Base-by-base conservation (phyloP, 2,888 invertebrate genomes). In the Oxyteleia sp. region DNA sequence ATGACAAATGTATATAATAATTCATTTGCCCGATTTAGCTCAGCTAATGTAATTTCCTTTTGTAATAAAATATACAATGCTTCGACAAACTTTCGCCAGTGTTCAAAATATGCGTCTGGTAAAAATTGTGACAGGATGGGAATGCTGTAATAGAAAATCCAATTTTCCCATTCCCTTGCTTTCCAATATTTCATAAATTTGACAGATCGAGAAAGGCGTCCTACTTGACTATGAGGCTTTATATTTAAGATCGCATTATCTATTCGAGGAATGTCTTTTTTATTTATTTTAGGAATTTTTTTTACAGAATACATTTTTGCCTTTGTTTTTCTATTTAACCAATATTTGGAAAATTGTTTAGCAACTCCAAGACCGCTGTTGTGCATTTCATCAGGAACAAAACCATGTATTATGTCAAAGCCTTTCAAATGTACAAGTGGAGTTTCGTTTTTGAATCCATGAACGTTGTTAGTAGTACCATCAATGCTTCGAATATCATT, bases 321-420 rank as follows among this genome's bases (percentile, higher is more conserved):
- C 38, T 35, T 18, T 15, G 51, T 57, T 8, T 8, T 13, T 3
- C 43, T 20, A 26, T 68, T 8, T 16, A 84, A 64, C 84, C 84
- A 84, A 26, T 78, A 81, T n/a, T 53, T 38, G 11, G 49, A 23
- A 71, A 84, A 79, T 45, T 79, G 78, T 16, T 71, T 51, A 29
- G 63, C 72, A 4, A 78, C 69, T 4, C 84, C 83, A 18, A 78
- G 49, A 16, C 61, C 49, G 20, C 82, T 68, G 45, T 41, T 68
- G 35, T 87, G 87, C 84, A 87, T 87, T 47, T 66, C 69, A 61
- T 87, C 84, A 8, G 74, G 68, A n/a, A 59, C 59, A 7, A 87
- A 59, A 16, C 69, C 66, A 16, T 84, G 53, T 11, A 76, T 64
- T 11, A 85, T 79, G 49, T 87, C 64, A 49, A 86, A 87, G 13